These are phyloP conservation scores for Cosmorhoe ocellata DNA, from an alignment of 2,888 invertebrate species.

Conservation along the genomic window DNA sequence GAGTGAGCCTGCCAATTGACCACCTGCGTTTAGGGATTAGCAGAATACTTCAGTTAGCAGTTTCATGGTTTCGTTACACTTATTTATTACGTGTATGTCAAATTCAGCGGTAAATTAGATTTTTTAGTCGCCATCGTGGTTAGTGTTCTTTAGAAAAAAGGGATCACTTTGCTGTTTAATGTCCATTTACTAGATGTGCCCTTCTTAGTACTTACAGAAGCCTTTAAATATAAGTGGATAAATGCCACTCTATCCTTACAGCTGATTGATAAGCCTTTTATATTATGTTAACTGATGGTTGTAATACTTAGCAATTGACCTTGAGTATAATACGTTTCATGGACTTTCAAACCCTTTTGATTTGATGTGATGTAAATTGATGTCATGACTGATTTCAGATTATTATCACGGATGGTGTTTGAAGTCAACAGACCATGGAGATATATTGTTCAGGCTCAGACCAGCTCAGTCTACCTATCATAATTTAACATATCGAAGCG, in stretches of 20 bases:
- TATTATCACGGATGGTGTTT: constrained; percentile 25
- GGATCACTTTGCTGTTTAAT: too few species aligned
- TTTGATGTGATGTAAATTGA: constrained; percentile 24
- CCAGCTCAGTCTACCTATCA: too few species aligned
- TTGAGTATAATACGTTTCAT: constrained; percentile 9
- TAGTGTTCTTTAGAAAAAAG: too few species aligned
- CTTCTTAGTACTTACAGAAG: too few species aligned
- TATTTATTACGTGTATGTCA: neutral
- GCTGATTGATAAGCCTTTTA: too few species aligned
- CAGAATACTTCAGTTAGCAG: constrained; percentile 20
- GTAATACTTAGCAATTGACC: too few species aligned
- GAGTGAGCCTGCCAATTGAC: constrained; percentile 31
- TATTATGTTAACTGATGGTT: too few species aligned
- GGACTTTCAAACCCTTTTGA: constrained; percentile 16
- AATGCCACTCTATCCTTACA: too few species aligned
- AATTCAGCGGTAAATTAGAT: neutral
- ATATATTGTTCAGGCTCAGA: constrained; percentile 4
- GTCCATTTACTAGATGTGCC: too few species aligned
- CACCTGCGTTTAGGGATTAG: constrained; percentile 33
- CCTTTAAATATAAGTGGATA: too few species aligned
- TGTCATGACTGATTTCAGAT: constrained; percentile 25
- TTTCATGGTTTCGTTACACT: constrained; percentile 1
- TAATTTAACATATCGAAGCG: neutral
- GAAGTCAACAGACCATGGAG: constrained; percentile 23
- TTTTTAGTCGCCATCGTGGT: too few species aligned